Percentiles rank a stretch among this genome's conserved stretches.
Evolutionary conservation across 2,888 invertebrate genomes (phyloP).

Genomic region (Galerucella pusilla): DNA sequence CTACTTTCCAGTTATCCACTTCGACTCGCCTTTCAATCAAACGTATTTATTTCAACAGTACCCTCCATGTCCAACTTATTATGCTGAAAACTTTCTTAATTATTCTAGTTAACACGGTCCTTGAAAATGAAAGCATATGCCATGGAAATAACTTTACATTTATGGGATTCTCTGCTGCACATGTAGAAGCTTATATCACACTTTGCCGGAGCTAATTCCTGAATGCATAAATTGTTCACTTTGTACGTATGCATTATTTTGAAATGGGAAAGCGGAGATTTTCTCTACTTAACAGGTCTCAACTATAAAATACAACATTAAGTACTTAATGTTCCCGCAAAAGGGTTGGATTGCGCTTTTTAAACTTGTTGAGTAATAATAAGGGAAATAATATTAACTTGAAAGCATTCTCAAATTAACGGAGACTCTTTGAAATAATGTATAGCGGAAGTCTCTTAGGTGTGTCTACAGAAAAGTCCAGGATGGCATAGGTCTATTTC

Average conservation of each 20-base stretch:
- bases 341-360: not conserved
- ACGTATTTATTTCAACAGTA: not conserved
- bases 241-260: conserved; percentile 40
- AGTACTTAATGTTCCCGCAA: conserved; percentile 21
- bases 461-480: no score
- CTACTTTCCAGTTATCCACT: not conserved
- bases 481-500: no score
- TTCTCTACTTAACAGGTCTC: conserved; percentile 35
- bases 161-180: conserved; percentile 23
- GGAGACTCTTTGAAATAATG: no score
- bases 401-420: no score
- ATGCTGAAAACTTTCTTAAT: conserved; percentile 4
- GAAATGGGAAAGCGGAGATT: conserved; percentile 37
- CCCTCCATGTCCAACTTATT: not conserved
- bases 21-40: not conserved
- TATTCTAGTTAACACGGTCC: not conserved
- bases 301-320: conserved; percentile 30
- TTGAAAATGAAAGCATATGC: conserved; percentile 16
- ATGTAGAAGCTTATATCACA: conserved; percentile 39
- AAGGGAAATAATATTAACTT: not conserved
- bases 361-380: not conserved
- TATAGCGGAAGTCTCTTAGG: no score
- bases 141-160: conserved; percentile 32
- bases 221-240: conserved; percentile 41
- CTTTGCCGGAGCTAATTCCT: conserved; percentile 41